Percentiles rank a stretch among this genome's conserved stretches.
Conservation (phyloP, 2,888 invertebrate genomes). For the Oscheius myriophilus region DNA sequence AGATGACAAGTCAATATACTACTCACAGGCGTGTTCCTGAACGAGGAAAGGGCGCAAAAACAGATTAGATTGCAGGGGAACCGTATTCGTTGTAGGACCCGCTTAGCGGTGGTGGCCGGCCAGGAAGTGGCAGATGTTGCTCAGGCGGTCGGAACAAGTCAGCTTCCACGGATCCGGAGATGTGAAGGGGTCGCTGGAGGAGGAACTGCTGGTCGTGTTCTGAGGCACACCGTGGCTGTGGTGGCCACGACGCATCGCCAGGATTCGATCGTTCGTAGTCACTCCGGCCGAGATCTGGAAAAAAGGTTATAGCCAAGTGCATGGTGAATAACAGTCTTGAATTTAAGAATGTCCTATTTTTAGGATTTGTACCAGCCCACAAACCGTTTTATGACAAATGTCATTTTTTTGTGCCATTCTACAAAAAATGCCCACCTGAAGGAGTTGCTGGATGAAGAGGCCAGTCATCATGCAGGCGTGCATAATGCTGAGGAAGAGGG, state of each 20-base stretch:
- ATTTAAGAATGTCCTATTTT: background rate
- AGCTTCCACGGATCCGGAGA: slow-evolving; percentile 3
- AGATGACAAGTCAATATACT: background rate
- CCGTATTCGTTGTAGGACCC: too few species aligned
- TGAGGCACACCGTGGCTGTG: background rate
- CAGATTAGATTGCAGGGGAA: too few species aligned
- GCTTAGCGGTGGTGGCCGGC: slow-evolving; percentile 33
- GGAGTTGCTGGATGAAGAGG: slow-evolving; percentile 44
- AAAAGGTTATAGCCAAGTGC: background rate
- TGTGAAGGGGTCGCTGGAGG: slow-evolving; percentile 17
- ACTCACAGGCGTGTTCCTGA: background rate
- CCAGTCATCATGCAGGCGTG: slow-evolving; percentile 47
- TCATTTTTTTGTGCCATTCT: too few species aligned
- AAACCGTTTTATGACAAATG: too few species aligned
- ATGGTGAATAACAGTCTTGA: too few species aligned
- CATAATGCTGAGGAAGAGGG: slow-evolving; percentile 40
- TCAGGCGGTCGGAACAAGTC: slow-evolving; percentile 20
- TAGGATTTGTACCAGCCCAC: too few species aligned
- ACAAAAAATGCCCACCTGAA: too few species aligned
- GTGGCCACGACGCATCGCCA: slow-evolving; percentile 25
- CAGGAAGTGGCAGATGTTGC: slow-evolving; percentile 44
- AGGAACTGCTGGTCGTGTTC: background rate
- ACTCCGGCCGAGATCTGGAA: slow-evolving; percentile 44
- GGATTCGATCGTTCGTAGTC: slow-evolving; percentile 47
- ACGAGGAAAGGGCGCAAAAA: background rate